Evolutionary conservation across 2,797 vertebrate genomes (phyloP).

Genomic region (Astyanax mexicanus): DNA sequence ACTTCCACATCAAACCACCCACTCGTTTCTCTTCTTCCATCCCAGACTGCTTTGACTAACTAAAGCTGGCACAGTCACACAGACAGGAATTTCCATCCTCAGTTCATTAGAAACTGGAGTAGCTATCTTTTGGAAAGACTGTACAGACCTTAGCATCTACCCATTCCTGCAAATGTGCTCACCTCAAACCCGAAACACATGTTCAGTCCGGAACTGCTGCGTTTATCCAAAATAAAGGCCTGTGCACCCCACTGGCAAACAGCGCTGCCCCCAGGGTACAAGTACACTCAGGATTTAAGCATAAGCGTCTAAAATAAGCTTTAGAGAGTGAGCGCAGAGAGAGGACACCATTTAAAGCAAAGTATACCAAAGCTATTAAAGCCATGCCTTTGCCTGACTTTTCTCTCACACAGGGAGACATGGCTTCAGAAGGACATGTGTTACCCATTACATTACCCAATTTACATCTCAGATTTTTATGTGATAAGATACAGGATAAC

Average conservation of each 20-base stretch:
- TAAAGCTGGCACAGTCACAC: neutral
- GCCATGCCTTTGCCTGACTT: slow-evolving; percentile 26
- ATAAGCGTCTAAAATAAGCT: slow-evolving; percentile 44
- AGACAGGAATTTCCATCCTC: neutral
- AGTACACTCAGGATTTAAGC: slow-evolving; percentile 35
- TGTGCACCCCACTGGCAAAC: slow-evolving; percentile 29
- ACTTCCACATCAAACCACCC: neutral
- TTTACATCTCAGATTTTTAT: slow-evolving; percentile 38
- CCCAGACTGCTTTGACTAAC: neutral
- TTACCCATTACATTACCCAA: slow-evolving; percentile 69
- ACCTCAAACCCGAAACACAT: slow-evolving; percentile 50
- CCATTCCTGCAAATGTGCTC: slow-evolving; percentile 28
- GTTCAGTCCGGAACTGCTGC: slow-evolving; percentile 36
- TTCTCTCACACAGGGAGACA: neutral
- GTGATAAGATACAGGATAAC: slow-evolving; percentile 8
- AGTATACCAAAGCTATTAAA: slow-evolving; percentile 36
- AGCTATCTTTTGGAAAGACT: slow-evolving; percentile 15
- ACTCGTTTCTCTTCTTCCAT: neutral
- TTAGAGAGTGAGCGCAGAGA: slow-evolving; percentile 25
- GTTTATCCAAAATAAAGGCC: slow-evolving; percentile 43
- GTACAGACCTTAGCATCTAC: slow-evolving; percentile 21
- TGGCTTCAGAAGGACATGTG: slow-evolving; percentile 44
- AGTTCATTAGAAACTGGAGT: slow-evolving; percentile 15
- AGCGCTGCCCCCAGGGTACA: slow-evolving; percentile 30
- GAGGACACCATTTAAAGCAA: neutral